phyloP scores from a whole-genome alignment of 2,888 invertebrate genomes.

The Tipula lateralis region DNA sequence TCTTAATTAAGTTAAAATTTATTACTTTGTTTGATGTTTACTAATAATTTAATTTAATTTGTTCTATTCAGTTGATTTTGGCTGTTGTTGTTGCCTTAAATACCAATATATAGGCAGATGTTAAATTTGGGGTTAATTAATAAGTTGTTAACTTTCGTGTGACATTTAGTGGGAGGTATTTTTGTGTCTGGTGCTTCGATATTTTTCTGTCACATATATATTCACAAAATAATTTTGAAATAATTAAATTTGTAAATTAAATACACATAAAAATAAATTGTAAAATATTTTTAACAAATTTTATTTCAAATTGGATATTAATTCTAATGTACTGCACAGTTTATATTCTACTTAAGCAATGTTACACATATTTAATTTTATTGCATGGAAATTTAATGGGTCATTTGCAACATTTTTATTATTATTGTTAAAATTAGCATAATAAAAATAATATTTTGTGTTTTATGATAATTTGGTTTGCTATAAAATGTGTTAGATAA shows the following conservation, averaged over 20 bases:
- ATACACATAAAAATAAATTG: not conserved
- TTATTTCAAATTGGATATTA: conserved; percentile 5
- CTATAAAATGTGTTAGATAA: not conserved
- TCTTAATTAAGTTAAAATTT: not conserved
- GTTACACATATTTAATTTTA: conserved; percentile 24
- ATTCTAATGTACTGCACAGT: not conserved
- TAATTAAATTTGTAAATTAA: not conserved
- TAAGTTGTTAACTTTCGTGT: not conserved
- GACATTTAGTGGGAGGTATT: not conserved
- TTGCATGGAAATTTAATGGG: conserved; percentile 15
- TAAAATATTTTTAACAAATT: not conserved
- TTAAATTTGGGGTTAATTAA: conserved; percentile 24
- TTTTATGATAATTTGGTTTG: conserved; percentile 19
- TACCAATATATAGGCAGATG: not conserved
- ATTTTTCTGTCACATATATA: not conserved
- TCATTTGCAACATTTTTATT: conserved; percentile 15
- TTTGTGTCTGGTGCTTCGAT: not conserved
- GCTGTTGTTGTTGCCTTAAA: not conserved
- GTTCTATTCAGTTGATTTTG: not conserved
- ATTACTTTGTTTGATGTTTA: not conserved
- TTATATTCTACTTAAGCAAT: conserved; percentile 19
- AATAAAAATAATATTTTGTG: not conserved
- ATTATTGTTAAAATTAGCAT: not conserved
- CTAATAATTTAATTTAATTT: conserved; percentile 6
- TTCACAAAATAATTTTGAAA: too few species aligned